Evolutionary conservation across 2,888 invertebrate genomes (phyloP).

Genomic region (Pollenia amentaria): DNA sequence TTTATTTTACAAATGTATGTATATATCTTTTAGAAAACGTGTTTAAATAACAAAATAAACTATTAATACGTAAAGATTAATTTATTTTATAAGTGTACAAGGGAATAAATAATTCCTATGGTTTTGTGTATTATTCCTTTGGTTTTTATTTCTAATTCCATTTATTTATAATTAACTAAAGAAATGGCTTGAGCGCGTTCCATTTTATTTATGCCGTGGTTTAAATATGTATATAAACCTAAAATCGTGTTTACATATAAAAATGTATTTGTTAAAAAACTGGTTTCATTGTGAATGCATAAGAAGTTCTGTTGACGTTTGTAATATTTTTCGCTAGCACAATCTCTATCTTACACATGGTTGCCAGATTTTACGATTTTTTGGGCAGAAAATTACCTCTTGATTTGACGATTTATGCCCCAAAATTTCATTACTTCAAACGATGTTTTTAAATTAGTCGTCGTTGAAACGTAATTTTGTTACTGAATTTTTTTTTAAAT

Average conservation of each 20-base stretch:
- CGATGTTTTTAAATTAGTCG: too few species aligned
- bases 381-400: too few species aligned
- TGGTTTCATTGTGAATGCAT: constrained; percentile 20
- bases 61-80: too few species aligned
- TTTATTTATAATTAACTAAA: background rate
- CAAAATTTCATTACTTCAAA: too few species aligned
- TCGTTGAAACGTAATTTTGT: too few species aligned
- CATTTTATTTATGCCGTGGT: constrained; percentile 18
- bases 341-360: background rate
- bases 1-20: background rate
- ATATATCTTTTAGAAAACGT: too few species aligned
- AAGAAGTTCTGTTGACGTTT: constrained; percentile 4
- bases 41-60: too few species aligned
- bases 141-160: background rate
- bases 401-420: too few species aligned
- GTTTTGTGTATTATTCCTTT: background rate
- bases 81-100: background rate
- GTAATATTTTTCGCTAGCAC: background rate
- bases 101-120: too few species aligned
- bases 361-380: too few species aligned
- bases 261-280: constrained; percentile 29
- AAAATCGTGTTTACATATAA: constrained; percentile 37
- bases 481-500: too few species aligned
- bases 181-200: constrained; percentile 24
- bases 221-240: background rate